Percentiles rank a stretch among this genome's conserved stretches.
Conservation (phyloP, 37 sponge, comb jelly and placozoan genomes). For the Corticium candelabrum region DNA sequence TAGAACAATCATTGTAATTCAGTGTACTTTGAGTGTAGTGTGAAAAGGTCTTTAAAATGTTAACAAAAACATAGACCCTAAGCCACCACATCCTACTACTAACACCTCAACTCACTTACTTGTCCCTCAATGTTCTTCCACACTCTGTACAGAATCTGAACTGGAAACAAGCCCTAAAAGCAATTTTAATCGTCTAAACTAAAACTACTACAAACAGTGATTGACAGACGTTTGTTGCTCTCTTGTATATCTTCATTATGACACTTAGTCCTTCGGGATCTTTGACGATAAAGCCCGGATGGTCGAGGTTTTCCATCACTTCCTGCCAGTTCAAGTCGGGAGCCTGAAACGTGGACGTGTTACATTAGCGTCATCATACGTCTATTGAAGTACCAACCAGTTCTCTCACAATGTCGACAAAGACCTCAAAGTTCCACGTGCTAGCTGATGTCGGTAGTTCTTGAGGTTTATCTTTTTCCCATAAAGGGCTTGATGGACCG, state of each 20-base stretch:
- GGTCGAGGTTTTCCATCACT: slow-evolving; percentile 82
- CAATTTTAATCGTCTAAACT: not conserved
- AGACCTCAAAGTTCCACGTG: slow-evolving; percentile 75
- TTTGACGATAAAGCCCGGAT: slow-evolving; percentile 77
- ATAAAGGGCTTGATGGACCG: slow-evolving; percentile 22
- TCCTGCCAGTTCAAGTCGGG: slow-evolving; percentile 81
- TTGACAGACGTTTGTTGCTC: slow-evolving; percentile 14
- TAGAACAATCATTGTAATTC: too few species aligned
- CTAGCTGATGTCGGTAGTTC: slow-evolving; percentile 30
- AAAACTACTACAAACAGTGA: not conserved
- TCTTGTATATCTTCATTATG: slow-evolving; percentile 63
- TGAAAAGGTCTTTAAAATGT: too few species aligned
- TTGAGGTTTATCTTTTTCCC: slow-evolving; percentile 14
- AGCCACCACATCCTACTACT: too few species aligned
- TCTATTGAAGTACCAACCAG: slow-evolving; percentile 21
- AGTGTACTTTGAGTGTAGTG: too few species aligned
- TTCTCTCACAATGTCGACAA: slow-evolving; percentile 51
- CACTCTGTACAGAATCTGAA: slow-evolving; percentile 52
- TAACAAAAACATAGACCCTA: too few species aligned
- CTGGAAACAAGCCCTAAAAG: slow-evolving; percentile 59
- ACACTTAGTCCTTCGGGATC: slow-evolving; percentile 74
- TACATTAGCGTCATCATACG: not conserved
- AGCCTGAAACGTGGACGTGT: slow-evolving; percentile 20
- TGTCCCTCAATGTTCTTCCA: slow-evolving; percentile 70
- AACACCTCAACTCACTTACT: too few species aligned